A percentile compares a stretch with the other conserved stretches of the same genome.
phyloP scores from a whole-genome alignment of 2,888 invertebrate genomes.

The Rotaria magnacalcarata region DNA sequence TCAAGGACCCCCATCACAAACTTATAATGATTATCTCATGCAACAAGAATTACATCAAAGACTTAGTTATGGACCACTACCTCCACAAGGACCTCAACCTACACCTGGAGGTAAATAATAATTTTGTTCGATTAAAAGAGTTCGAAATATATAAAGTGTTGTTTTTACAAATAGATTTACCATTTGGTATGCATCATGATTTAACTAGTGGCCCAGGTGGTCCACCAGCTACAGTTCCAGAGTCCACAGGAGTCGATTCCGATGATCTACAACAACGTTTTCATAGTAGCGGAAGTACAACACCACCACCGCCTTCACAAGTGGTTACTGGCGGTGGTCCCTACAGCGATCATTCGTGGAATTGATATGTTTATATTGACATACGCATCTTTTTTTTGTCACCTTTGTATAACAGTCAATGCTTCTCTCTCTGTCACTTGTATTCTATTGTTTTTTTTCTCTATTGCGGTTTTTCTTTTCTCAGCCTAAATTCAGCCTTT shows the following conservation, averaged over 20 bases:
- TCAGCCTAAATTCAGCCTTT: not conserved
- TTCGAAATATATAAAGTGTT: not conserved
- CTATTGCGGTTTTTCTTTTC: not conserved
- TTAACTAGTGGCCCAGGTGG: not conserved
- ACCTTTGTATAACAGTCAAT: slow-evolving; percentile 17
- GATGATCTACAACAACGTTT: slow-evolving; percentile 21
- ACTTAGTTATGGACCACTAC: slow-evolving; percentile 1
- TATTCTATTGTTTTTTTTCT: slow-evolving; percentile 22
- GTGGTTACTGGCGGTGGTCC: not conserved
- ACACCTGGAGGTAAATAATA: not conserved
- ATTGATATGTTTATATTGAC: not conserved
- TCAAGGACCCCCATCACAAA: slow-evolving; percentile 2
- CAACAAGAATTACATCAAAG: slow-evolving; percentile 5
- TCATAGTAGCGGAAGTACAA: slow-evolving; percentile 6
- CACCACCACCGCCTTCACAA: not conserved
- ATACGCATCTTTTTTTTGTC: not conserved
- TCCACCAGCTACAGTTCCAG: not conserved
- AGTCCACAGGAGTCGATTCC: not conserved
- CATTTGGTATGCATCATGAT: not conserved
- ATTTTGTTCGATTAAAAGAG: not conserved
- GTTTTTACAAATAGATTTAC: not conserved
- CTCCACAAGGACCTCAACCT: not conserved
- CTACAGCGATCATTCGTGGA: not conserved
- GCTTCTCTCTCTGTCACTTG: not conserved
- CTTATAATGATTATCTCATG: slow-evolving; percentile 18